Evolutionary conservation across 2,797 vertebrate genomes (phyloP).

Genomic region (Coluber constrictor): DNA sequence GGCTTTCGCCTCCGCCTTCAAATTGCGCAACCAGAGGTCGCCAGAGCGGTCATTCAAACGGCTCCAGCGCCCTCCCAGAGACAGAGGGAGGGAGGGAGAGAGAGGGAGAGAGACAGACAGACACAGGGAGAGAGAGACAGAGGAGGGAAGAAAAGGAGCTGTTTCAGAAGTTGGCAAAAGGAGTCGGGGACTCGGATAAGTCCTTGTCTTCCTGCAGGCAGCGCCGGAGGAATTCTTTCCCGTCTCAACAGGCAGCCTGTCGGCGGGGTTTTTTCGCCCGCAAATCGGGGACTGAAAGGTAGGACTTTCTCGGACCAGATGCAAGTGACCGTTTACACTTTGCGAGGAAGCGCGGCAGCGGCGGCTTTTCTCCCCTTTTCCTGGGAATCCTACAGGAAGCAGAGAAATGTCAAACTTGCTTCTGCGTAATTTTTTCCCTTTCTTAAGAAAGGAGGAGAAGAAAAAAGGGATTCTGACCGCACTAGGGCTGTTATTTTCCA

Average conservation of each 20-base stretch:
- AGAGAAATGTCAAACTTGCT: neutral
- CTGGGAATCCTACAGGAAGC: neutral
- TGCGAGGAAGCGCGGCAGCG: neutral
- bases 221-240: constrained; percentile 43
- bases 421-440: neutral
- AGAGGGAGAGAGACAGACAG: constrained; percentile 46
- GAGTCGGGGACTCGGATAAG: constrained; percentile 24
- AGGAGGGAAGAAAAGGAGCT: constrained; percentile 47
- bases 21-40: constrained; percentile 58
- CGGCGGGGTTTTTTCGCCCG: constrained; percentile 36
- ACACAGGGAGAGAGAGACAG: neutral
- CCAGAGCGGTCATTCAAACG: constrained; percentile 58
- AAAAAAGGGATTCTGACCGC: neutral
- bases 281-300: constrained; percentile 44
- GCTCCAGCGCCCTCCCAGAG: constrained; percentile 55
- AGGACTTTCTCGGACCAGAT: constrained; percentile 40
- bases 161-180: constrained; percentile 40
- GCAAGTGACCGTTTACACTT: neutral
- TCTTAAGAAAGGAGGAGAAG: neutral
- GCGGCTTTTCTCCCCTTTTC: neutral
- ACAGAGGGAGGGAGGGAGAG: constrained; percentile 49
- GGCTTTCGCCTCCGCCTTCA: constrained; percentile 47
- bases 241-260: neutral
- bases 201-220: constrained; percentile 28
- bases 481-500: constrained; percentile 37